Conservation (phyloP, 2,113 vertebrate genomes). For the Chelonoidis abingdonii region DNA sequence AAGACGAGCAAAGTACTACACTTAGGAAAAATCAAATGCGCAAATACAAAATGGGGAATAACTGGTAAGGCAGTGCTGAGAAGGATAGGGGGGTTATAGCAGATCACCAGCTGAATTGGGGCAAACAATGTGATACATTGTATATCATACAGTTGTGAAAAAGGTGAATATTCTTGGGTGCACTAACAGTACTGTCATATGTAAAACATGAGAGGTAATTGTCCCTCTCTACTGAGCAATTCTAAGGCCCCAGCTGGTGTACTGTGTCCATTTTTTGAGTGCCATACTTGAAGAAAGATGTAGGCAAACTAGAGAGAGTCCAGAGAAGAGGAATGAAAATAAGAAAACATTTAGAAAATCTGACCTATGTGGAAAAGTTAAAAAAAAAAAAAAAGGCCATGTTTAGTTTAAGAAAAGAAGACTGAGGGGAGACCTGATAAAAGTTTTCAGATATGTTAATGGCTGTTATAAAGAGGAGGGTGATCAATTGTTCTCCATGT, state of each 20-base stretch:
- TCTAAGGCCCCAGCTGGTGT: background rate
- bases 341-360: background rate
- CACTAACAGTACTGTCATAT: too few species aligned
- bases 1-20: too few species aligned
- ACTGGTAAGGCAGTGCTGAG: too few species aligned
- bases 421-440: background rate
- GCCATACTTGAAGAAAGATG: background rate
- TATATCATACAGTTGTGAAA: too few species aligned
- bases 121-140: too few species aligned
- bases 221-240: background rate
- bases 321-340: background rate
- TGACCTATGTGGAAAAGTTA: background rate
- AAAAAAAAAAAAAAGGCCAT: background rate
- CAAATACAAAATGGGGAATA: too few species aligned
- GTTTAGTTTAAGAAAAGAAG: background rate
- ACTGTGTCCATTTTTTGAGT: background rate
- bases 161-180: too few species aligned
- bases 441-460: background rate
- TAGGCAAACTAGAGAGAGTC: background rate
- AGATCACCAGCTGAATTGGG: too few species aligned
- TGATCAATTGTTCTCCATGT: background rate
- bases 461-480: background rate
- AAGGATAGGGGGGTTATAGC: too few species aligned
- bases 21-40: too few species aligned
- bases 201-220: too few species aligned